Evolutionary conservation across 2,113 vertebrate species (phyloP), one percentile per base, ranked within the genome.

Genomic region (Megaptera novaeangliae): DNA sequence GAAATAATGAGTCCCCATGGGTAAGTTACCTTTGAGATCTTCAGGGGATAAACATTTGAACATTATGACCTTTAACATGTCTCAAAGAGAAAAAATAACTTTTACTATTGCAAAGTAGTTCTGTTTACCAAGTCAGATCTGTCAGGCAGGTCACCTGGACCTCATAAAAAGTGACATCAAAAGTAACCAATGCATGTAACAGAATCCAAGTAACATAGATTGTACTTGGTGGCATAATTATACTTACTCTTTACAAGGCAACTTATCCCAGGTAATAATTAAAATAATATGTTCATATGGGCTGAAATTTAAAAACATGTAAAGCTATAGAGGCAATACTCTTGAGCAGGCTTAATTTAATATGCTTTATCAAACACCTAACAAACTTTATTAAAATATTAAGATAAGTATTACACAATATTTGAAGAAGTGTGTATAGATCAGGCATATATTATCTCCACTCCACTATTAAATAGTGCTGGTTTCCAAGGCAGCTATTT

Each of bases 11-110:
- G 23, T 85, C 41, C 81, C 81, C 3, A 44, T 61, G 72, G 84
- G 52, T 88, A 86, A 91, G 75, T 66, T 96, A 71, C 34, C 23
- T 96, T 95, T 88, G 81, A 97, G 71, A 93, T 93, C 64, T 81
- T 91, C 55, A 71, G 71, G 90, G 66, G 52, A 88, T 75, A 91
- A 91, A 69, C 57, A 84, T 92, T 89, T 96, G 59, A 34, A 86
- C 77, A 77, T 86, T 59, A 44, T 89, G 92, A 92, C 36, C 77
- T 94, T 84, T 86, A 77, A 89, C 84, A 69, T 77, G 34, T 77
- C 66, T 84, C 49, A 88, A 17, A 81, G 57, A 87, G 20, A 72
- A n/a, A 94, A 83, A 74, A 57, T 0, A 4, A 41, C 46, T 94
- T 83, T 94, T 44, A 63, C 10, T 3, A 29, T 36, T 59, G 25